phyloP scores from a whole-genome alignment of 1,140 invertebrate genomes.

The Andricus grossulariae region DNA sequence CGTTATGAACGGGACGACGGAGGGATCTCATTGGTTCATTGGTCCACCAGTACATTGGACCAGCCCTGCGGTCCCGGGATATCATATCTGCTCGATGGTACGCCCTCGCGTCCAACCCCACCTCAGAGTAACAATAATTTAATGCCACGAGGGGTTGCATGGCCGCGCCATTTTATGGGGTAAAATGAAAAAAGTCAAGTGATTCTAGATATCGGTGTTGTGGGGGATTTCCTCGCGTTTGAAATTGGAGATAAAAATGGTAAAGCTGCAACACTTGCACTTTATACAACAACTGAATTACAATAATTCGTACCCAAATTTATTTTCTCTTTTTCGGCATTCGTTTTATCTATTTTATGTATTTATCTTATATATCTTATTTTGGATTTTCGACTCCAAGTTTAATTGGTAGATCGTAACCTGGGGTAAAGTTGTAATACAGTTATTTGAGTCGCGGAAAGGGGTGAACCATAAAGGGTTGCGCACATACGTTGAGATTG shows the following conservation, averaged over 20 bases:
- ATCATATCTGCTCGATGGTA: slow-evolving; percentile 70
- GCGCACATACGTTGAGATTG: slow-evolving; percentile 64
- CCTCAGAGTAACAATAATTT: slow-evolving; percentile 69
- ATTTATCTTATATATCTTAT: too few relatives aligned
- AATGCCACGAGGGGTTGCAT: slow-evolving; percentile 54
- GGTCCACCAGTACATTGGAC: slow-evolving; percentile 48
- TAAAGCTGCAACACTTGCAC: neutral
- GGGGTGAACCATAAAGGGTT: slow-evolving; percentile 28
- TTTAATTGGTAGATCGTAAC: slow-evolving; percentile 25
- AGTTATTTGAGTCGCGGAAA: slow-evolving; percentile 20
- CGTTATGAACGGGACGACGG: slow-evolving; percentile 53
- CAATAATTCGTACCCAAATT: too few relatives aligned
- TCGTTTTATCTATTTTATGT: too few relatives aligned
- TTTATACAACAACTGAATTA: too few relatives aligned
- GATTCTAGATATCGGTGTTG: slow-evolving; percentile 3
- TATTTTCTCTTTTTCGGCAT: too few relatives aligned
- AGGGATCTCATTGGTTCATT: slow-evolving; percentile 62
- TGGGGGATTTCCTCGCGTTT: neutral
- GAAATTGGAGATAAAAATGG: neutral
- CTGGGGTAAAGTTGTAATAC: slow-evolving; percentile 21
- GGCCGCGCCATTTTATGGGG: slow-evolving; percentile 53
- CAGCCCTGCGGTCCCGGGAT: slow-evolving; percentile 61
- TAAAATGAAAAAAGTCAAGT: slow-evolving; percentile 42
- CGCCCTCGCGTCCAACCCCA: slow-evolving; percentile 68
- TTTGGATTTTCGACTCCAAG: neutral